Evolutionary conservation across 2,113 vertebrate genomes (phyloP).

Genomic region (Aptenodytes forsteri): DNA sequence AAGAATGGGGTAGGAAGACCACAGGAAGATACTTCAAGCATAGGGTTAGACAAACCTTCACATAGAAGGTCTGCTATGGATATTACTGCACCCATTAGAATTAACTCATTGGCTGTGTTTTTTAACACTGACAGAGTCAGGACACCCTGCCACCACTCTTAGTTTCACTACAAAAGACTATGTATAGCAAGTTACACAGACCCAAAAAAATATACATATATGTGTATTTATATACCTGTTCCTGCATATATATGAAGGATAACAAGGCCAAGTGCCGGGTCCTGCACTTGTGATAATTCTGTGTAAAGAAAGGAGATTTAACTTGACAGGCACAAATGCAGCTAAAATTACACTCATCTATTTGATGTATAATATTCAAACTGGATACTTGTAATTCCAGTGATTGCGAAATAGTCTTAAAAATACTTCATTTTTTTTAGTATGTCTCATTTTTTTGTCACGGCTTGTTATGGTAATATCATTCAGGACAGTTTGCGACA

Average conservation of each 20-base stretch:
- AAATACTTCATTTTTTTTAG: slow-evolving; percentile 16
- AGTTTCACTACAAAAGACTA: background rate
- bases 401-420: slow-evolving; percentile 17
- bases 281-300: too few species aligned
- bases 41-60: background rate
- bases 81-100: background rate
- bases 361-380: background rate
- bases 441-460: slow-evolving; percentile 45
- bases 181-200: background rate
- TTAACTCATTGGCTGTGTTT: background rate
- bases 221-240: background rate
- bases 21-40: background rate
- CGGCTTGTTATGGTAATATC: background rate
- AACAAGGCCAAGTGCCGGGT: too few species aligned
- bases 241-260: background rate
- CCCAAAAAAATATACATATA: background rate
- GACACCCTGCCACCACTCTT: background rate
- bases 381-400: background rate
- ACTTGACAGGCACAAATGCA: background rate
- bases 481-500: background rate
- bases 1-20: background rate
- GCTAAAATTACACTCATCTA: background rate
- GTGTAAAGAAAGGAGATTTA: background rate
- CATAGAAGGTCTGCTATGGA: background rate
- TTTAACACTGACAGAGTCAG: background rate